Evolutionary conservation across 2,797 vertebrate species (phyloP).

Genomic region (Sternotherus odoratus): DNA sequence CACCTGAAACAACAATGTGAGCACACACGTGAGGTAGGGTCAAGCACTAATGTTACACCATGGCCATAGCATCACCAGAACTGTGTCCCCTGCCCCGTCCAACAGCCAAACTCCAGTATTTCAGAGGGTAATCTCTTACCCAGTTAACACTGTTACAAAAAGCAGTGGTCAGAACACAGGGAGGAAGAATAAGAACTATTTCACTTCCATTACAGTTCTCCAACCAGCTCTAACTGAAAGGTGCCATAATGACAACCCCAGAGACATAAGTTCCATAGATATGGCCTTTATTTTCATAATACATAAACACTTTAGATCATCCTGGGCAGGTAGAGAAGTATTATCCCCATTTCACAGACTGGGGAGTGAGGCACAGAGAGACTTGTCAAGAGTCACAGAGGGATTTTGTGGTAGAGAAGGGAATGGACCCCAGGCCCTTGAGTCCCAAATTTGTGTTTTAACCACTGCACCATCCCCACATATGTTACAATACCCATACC

Average conservation of each 20-base stretch:
- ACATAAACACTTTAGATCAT: fast-evolving
- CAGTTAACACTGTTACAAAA: fast-evolving
- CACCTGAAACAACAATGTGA: constrained; percentile 76
- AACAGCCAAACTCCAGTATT: fast-evolving
- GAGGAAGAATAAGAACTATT: fast-evolving
- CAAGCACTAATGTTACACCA: neutral
- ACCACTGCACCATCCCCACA: fast-evolving
- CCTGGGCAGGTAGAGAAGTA: neutral
- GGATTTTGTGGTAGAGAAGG: neutral
- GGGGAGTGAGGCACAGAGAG: neutral
- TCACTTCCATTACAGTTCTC: neutral
- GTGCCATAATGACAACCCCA: fast-evolving
- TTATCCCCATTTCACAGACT: neutral
- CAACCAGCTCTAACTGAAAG: neutral
- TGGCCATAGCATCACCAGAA: fast-evolving
- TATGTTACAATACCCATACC: neutral
- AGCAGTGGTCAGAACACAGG: fast-evolving
- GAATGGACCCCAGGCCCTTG: fast-evolving
- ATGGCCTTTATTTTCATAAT: neutral
- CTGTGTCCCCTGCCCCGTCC: fast-evolving
- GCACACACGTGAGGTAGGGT: fast-evolving
- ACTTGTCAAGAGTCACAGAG: neutral
- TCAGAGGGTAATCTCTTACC: neutral
- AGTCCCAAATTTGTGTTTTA: neutral
- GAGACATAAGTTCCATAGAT: neutral